phyloP scores from a whole-genome alignment of 2,113 vertebrate species.

The Sander lucioperca region DNA sequence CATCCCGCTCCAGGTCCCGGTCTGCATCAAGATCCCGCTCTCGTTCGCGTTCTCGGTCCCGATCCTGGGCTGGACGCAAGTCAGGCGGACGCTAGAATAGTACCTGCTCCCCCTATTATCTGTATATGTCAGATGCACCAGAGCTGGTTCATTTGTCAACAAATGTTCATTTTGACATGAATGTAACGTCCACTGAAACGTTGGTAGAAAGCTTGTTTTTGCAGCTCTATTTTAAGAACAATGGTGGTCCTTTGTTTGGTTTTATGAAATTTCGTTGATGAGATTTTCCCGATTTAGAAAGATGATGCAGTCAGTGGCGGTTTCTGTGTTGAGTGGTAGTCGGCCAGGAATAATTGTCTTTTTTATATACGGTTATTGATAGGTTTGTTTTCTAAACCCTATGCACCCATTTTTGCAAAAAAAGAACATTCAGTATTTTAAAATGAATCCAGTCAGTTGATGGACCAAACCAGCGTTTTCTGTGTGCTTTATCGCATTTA shows the following conservation, averaged over 20 bases:
- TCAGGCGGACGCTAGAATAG: slow-evolving; percentile 91
- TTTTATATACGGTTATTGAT: slow-evolving; percentile 56
- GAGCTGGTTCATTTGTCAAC: slow-evolving; percentile 29
- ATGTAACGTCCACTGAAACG: slow-evolving; percentile 63
- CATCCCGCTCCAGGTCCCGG: slow-evolving; percentile 85
- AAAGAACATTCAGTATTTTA: slow-evolving; percentile 62
- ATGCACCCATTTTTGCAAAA: slow-evolving; percentile 43
- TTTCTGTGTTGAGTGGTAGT: slow-evolving; percentile 46
- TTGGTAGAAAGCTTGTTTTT: slow-evolving; percentile 58
- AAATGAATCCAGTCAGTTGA: slow-evolving; percentile 12
- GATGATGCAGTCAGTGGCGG: neutral
- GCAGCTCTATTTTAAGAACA: slow-evolving; percentile 47
- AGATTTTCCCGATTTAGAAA: slow-evolving; percentile 31
- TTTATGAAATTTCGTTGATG: slow-evolving; percentile 53
- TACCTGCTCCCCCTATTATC: neutral
- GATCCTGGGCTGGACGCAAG: slow-evolving; percentile 96
- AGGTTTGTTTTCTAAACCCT: slow-evolving; percentile 45
- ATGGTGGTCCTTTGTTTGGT: slow-evolving; percentile 45
- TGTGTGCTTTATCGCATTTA: slow-evolving; percentile 31
- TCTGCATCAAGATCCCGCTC: slow-evolving; percentile 91
- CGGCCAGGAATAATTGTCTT: slow-evolving; percentile 19
- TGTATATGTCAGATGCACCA: slow-evolving; percentile 16
- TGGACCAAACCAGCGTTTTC: slow-evolving; percentile 28
- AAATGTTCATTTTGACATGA: slow-evolving; percentile 62
- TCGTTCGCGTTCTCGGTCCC: slow-evolving; percentile 83